Evolutionary conservation across 1,140 invertebrate genomes (phyloP), one percentile per base, ranked within the genome.

Genomic region (Pseudomyrmex cubaensis): DNA sequence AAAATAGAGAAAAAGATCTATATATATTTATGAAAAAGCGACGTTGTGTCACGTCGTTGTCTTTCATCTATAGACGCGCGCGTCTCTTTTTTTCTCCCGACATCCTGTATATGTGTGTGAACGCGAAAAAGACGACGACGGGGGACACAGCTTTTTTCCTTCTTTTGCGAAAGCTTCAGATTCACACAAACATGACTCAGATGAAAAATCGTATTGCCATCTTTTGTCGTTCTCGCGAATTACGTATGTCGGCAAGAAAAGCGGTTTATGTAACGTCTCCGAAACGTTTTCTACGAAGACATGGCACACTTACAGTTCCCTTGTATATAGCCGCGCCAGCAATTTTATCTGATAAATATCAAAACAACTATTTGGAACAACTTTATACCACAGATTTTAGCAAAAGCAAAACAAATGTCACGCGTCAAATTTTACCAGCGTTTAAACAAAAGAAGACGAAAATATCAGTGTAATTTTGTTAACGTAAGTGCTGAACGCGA

Each of bases 181-280:
- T 67, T 84, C 72, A 44, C 35, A 44, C 46, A 67, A 82, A 84
- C 83, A 82, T 86, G 85, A 86, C 85, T 67, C 62, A 86, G 85
- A 84, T 86, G 85, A 84, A 84, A 86, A 86, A 72, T 75, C 63
- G 67, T 67, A 62, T 57, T 35, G 61, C 22, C 82, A 46, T 44
- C 59, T 83, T 74, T 63, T 70, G 83, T 80, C 66, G 69, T 84
- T 44, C 61, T 59, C 64, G 73, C 61, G 82, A 86, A 86, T 86
- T 86, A 86, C 66, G 74, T 70, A 72, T 74, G 82, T 77, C 85
- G 74, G 52, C 74, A 25, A 0, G 70, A 25, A 85, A 83, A 83
- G 84, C 84, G 82, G 64, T 85, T 85, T 83, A 69, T 69, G 52
- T 75, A 85, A 75, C 80, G 73, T 61, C 70, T 54, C 35, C 54